Evolutionary conservation across 1,140 invertebrate species (phyloP), one percentile per base, ranked within the genome.

Genomic region (Berghia stephanieae): DNA sequence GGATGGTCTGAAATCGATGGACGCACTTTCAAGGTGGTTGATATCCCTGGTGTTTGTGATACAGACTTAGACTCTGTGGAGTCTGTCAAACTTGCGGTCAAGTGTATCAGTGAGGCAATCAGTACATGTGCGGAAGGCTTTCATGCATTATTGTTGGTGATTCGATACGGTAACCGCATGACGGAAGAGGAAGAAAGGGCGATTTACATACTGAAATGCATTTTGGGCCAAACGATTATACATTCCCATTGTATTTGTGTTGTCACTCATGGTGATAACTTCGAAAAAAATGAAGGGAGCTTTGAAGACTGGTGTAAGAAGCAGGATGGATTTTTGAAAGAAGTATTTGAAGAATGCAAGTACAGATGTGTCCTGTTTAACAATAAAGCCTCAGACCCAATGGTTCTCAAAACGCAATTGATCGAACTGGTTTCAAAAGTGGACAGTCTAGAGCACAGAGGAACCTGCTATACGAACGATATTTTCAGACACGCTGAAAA

Each of bases 41-140:
- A 74, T 74, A 52, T 46, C n/a, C 71, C 71, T 18, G 71, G 71
- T 38, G 49, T 74, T 42, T 27, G 34, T 8, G 71, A 74, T 27
- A 74, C 71, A 36, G 10, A n/a, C 5, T 10, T 74, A n/a, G 38
- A 74, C 42, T 16, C 3, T 6, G 34, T 36, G 27, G 71, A 46
- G 16, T 42, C 43, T 2, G 44, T 49, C 8, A 49, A 71, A 34
- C 24, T 18, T 4, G 42, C 52, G 24, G 31, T 71, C 4, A n/a
- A 44, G 4, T 42, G 43, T 2, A 49, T 71, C 27, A 31, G 6
- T 16, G 4, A 16, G 6, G 69, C 69, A 13, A 31, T 71, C 18
- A 24, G 43, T 49, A 27, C 27, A 1, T 49, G 38, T 40, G 43
- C 69, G 4, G 21, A 31, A 46, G 69, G 69, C 18, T 74, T 57